Evolutionary conservation across 53 echinoderm and acorn worm genomes (phyloP), one percentile per base, ranked within the genome.

Genomic region (Actinopyga echinites): DNA sequence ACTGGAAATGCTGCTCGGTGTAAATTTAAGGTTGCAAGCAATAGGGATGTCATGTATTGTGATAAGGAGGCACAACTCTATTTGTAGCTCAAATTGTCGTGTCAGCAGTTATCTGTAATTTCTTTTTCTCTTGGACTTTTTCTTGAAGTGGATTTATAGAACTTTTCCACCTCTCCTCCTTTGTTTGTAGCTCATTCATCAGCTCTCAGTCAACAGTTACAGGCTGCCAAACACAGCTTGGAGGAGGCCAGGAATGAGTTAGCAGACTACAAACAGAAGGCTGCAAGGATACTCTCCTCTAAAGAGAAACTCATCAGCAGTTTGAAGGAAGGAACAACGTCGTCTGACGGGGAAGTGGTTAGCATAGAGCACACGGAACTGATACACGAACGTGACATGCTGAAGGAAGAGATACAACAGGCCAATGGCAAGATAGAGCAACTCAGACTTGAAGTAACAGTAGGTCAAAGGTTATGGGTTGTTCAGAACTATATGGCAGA

Each of bases 191-290:
- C 77, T 31, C 93, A 91, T 86, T 85, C 88, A 24, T 87, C 83
- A 49, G 90, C 86, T 36, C 56, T 94, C 12, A 73, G 75, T 53
- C 82, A 87, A 65, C 97, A 96, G 74, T 79, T 93, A 25, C 90
- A 86, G 66, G 85, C 80, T 30, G 74, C 89, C 29, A 96, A 92
- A 83, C 90, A 86, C 65, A 82, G 88, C 42, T 36, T 92, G 43
- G 97, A 96, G 29, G 69, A 85, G 53, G 93, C 90, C 26, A 96
- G 92, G 59, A 90, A 92, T 29, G 97, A 96, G n/a, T 87, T 96
- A 29, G 68, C 83, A 42, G 97, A 96, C 82, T 96, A 96, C 89
- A 96, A 96, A 80, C 92, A 92, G 84, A 96, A 96, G 63, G 93
- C 97, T 12, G 90, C 97, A 74, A 90, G 97, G 79, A 96, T 96